Percentiles rank a stretch among this genome's conserved stretches.
phyloP scores from a whole-genome alignment of 1,140 invertebrate genomes.

The Diorhabda sublineata region DNA sequence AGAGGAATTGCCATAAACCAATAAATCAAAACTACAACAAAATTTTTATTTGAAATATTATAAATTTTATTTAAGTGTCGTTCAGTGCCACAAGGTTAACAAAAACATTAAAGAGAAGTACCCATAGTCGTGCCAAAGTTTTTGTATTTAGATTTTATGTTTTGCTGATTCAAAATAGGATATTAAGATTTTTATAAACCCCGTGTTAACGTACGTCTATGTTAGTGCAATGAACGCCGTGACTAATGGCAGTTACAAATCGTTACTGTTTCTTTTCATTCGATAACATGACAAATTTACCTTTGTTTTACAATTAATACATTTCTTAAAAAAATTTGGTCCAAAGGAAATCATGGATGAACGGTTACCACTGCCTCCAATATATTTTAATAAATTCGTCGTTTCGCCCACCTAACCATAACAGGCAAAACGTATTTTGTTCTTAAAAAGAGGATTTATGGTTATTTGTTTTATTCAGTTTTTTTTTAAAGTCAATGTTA shows the following conservation, averaged over 20 bases:
- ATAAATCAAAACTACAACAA: background rate
- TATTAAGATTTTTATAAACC: too few species aligned
- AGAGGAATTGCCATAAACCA: background rate
- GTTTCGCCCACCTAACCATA: constrained; percentile 12
- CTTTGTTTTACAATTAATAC: background rate
- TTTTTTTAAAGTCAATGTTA: too few species aligned
- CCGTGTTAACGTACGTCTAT: background rate
- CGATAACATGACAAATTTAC: too few species aligned
- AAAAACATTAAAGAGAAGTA: background rate
- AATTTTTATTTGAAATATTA: constrained; percentile 1
- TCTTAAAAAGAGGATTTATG: constrained; percentile 21
- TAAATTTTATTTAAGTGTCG: background rate
- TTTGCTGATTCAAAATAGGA: too few species aligned
- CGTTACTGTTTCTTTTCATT: too few species aligned
- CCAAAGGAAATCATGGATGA: constrained; percentile 21
- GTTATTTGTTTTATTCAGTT: background rate
- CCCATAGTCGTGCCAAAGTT: background rate
- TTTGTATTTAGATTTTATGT: too few species aligned
- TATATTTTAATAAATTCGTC: constrained; percentile 23
- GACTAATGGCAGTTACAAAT: background rate
- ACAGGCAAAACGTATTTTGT: constrained; percentile 14
- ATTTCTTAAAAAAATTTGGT: constrained; percentile 5
- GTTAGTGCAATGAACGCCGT: background rate
- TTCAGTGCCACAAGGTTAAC: background rate
- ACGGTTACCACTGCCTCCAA: constrained; percentile 3